Conservation (phyloP, 1,140 invertebrate species). For the Holcopasites calliopsidis region DNA sequence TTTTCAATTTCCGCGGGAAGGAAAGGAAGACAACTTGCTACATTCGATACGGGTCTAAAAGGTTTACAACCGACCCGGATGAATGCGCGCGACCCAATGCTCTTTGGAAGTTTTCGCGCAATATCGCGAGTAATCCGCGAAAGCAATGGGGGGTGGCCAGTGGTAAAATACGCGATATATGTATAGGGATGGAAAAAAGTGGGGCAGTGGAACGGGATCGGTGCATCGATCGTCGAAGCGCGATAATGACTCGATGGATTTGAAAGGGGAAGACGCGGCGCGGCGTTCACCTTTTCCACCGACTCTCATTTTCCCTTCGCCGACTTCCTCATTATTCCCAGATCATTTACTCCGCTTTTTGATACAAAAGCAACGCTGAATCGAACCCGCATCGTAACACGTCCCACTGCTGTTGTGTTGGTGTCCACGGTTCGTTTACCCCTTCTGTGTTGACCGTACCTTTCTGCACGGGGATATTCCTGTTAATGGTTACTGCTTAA, state of each 20-base stretch:
- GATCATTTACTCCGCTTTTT: constrained; percentile 54
- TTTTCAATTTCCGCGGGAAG: constrained; percentile 28
- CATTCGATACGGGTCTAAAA: constrained; percentile 11
- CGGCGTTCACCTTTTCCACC: constrained; percentile 51
- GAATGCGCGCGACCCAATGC: constrained; percentile 27
- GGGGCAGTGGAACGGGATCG: constrained; percentile 51
- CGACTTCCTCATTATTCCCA: constrained; percentile 57
- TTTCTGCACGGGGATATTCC: background rate
- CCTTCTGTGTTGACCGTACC: background rate
- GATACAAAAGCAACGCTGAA: constrained; percentile 42
- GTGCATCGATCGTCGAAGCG: constrained; percentile 56
- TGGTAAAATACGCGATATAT: background rate
- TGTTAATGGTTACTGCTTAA: background rate
- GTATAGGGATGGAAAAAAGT: constrained; percentile 45
- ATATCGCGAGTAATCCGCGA: constrained; percentile 55
- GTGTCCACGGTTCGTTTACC: constrained; percentile 1
- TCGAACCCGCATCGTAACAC: constrained; percentile 17
- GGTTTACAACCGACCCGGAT: constrained; percentile 11
- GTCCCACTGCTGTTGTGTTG: too few species aligned
- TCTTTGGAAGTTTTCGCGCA: constrained; percentile 47
- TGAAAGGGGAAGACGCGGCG: constrained; percentile 56
- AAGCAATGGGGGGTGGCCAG: constrained; percentile 23
- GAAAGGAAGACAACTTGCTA: constrained; percentile 3
- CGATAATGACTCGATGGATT: constrained; percentile 63
- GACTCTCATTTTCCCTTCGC: constrained; percentile 54